Base-by-base conservation (phyloP, 2,888 invertebrate species). In the Drosophila nr. fundita region DNA sequence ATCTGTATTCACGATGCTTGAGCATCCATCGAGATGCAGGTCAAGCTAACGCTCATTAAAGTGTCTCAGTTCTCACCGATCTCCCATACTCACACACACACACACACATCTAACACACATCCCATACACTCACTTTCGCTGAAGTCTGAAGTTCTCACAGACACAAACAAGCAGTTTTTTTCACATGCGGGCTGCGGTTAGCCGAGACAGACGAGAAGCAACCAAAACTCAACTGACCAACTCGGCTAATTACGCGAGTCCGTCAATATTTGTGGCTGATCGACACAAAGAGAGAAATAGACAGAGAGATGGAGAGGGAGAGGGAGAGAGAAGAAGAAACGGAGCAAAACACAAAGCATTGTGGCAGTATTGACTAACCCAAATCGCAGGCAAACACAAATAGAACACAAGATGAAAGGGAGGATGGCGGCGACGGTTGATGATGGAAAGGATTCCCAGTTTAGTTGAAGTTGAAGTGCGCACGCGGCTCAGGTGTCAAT, bases 401-500 rank as follows among this genome's bases (percentile, higher is more conserved):
- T 8, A 45, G 3, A 45, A 73, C 55, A 66, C n/a, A 52, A 78
- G 73, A 82, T 69, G 78, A 72, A 72, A 84, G 87, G 40, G 83
- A 45, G 79, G 69, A 54, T 60, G 50, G n/a, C 32, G 50, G 45
- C 32, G 73, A 42, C 54, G 76, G 53, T 36, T 68, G 74, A 54
- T 67, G 67, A 53, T 60, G 66, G 83, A 84, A 84, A 84, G 84
- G 84, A 84, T 84, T 86, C 66, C 89, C 74, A 52, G 48, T 63
- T 40, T 49, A n/a, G 68, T 45, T 45, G 45, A 48, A 65, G 58
- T 75, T 87, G 80, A 83, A 83, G 82, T 82, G 80, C 82, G 78
- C 80, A 82, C 87, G 80, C 73, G 89, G 89, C 79, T 49, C 73
- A 89, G 82, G 81, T 73, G 83, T 85, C 83, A 87, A 90, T 87